phyloP scores from a whole-genome alignment of 2,888 invertebrate species.

The Habroteleia sp. region DNA sequence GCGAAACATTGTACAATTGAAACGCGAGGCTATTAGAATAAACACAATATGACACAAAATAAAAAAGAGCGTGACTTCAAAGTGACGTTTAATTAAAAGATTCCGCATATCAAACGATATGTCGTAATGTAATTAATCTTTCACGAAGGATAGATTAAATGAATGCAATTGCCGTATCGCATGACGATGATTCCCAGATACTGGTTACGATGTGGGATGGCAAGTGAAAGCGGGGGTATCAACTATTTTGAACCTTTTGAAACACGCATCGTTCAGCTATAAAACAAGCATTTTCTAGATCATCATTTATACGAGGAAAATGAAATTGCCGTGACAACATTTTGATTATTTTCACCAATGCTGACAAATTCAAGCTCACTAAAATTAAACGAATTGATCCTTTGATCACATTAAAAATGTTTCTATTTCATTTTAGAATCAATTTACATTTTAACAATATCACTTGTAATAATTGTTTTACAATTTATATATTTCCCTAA shows the following conservation, averaged over 20 bases:
- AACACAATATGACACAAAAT: conserved; percentile 55
- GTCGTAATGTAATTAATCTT: conserved; percentile 62
- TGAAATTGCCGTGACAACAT: conserved; percentile 22
- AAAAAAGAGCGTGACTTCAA: conserved; percentile 55
- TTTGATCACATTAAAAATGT: no score
- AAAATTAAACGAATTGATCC: no score
- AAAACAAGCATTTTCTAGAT: conserved; percentile 52
- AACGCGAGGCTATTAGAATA: conserved; percentile 57
- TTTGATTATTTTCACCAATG: conserved; percentile 11
- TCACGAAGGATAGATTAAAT: conserved; percentile 60
- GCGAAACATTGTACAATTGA: conserved; percentile 49
- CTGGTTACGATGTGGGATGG: conserved; percentile 45
- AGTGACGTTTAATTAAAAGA: conserved; percentile 64
- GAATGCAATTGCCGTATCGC: conserved; percentile 62
- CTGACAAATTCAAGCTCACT: conserved; percentile 6
- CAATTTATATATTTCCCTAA: no score
- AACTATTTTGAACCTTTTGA: conserved; percentile 58
- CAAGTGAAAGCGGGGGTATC: conserved; percentile 31
- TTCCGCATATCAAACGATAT: conserved; percentile 58
- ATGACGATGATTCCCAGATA: conserved; percentile 63
- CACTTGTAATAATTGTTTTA: no score
- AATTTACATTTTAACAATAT: no score
- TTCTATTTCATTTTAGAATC: no score
- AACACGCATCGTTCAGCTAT: conserved; percentile 42
- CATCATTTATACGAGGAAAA: conserved; percentile 46